Conservation (phyloP, 37 sponge, comb jelly and placozoan genomes). For the Crambe crambe region DNA sequence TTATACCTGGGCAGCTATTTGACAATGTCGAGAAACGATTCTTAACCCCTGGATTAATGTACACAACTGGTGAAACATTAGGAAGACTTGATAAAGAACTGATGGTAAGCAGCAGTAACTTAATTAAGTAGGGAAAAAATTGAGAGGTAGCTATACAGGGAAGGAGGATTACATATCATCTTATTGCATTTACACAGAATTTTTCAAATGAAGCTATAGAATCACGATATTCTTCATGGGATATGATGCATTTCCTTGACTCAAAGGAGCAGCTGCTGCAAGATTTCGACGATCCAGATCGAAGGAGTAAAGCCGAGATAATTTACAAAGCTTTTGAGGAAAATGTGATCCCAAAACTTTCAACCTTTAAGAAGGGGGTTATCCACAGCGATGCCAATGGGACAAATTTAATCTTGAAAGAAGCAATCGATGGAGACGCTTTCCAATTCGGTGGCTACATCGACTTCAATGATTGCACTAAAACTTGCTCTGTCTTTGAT, state of each 20-base stretch:
- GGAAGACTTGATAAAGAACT: slow-evolving; percentile 9
- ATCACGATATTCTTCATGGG: neutral
- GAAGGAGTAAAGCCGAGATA: slow-evolving; percentile 11
- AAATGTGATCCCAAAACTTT: slow-evolving; percentile 27
- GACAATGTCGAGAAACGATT: neutral
- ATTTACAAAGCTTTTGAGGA: slow-evolving; percentile 9
- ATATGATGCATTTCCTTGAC: neutral
- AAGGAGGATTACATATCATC: too few relatives aligned
- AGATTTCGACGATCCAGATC: neutral
- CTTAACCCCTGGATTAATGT: neutral
- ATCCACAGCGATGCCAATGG: slow-evolving; percentile 47
- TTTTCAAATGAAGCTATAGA: neutral
- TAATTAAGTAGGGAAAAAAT: neutral
- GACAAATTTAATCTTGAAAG: slow-evolving; percentile 20
- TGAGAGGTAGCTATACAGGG: slow-evolving; percentile 19
- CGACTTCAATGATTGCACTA: slow-evolving; percentile 29
- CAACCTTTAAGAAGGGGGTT: slow-evolving; percentile 14
- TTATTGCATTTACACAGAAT: neutral
- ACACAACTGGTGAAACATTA: neutral
- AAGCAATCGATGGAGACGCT: neutral
- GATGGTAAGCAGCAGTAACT: slow-evolving; percentile 10
- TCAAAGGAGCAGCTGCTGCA: neutral
- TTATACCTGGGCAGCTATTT: slow-evolving; percentile 13
- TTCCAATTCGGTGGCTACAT: slow-evolving; percentile 22
- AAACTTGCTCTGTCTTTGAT: slow-evolving; percentile 51